phyloP scores from a whole-genome alignment of 1,140 invertebrate genomes.

The Drosophila bocki region DNA sequence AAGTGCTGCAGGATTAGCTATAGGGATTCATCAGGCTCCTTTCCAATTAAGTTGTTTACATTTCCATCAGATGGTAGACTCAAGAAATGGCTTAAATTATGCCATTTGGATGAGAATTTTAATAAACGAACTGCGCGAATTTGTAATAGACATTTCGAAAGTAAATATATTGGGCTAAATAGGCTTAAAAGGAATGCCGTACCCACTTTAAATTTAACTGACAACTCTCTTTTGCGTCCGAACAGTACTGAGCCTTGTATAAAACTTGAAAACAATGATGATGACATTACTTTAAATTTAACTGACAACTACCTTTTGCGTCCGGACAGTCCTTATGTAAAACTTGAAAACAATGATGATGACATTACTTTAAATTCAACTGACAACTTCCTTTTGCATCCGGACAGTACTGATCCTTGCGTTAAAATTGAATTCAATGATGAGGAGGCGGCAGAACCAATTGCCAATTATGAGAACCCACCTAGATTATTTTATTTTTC shows the following conservation, averaged over 20 bases:
- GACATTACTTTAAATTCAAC: not conserved
- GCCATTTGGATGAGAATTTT: not conserved
- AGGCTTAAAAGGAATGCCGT: not conserved
- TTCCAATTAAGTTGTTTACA: not conserved
- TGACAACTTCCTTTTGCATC: not conserved
- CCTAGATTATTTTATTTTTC: not conserved
- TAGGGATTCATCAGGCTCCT: not conserved
- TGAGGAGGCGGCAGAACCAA: not conserved
- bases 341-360: too few relatives aligned
- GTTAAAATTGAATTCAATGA: not conserved
- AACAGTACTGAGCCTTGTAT: not conserved
- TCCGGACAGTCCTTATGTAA: too few relatives aligned
- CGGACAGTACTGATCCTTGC: not conserved
- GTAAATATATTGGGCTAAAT: conserved; percentile 6
- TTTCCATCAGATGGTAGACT: not conserved
- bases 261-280: too few relatives aligned
- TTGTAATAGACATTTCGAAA: conserved; percentile 10
- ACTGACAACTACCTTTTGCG: too few relatives aligned
- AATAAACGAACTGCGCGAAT: conserved; percentile 3
- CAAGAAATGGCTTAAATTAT: not conserved
- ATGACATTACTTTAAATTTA: too few relatives aligned
- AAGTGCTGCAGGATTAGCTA: not conserved
- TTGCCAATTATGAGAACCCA: not conserved
- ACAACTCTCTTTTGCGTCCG: not conserved
- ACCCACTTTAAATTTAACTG: not conserved